Evolutionary conservation across 2,113 vertebrate genomes (phyloP).

Genomic region (Puma concolor): DNA sequence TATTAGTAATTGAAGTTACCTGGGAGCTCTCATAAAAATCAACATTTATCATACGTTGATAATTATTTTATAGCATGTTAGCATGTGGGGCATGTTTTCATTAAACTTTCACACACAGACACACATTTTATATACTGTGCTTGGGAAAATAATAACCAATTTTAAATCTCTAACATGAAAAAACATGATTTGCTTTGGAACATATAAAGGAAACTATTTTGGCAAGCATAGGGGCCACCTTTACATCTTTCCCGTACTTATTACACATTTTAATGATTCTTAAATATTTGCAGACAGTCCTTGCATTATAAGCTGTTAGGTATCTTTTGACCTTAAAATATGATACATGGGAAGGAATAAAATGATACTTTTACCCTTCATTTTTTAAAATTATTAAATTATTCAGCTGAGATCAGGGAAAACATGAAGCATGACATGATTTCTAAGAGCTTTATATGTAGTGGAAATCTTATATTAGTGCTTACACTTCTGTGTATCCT

Average conservation of each 20-base stretch:
- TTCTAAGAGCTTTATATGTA: conserved; percentile 73
- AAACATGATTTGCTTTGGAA: not conserved
- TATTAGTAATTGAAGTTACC: not conserved
- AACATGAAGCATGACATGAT: conserved; percentile 67
- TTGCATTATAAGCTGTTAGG: not conserved
- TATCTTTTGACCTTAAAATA: not conserved
- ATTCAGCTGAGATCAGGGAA: conserved; percentile 7
- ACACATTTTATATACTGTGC: not conserved
- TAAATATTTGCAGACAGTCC: not conserved
- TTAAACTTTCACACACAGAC: not conserved
- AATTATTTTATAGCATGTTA: not conserved
- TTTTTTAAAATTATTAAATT: conserved; percentile 11
- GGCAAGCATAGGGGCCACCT: not conserved
- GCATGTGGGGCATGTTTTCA: not conserved
- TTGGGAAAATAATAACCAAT: not conserved
- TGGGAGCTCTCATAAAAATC: not conserved
- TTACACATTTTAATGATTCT: not conserved
- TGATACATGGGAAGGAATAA: not conserved
- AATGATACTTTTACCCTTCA: not conserved
- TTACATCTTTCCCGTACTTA: not conserved
- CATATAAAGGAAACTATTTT: not conserved
- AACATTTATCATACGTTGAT: not conserved
- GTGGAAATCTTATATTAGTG: conserved; percentile 28
- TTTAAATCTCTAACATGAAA: not conserved
- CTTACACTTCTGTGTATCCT: conserved; percentile 51